Percentiles rank a stretch among this genome's conserved stretches.
Conservation (phyloP, 1,140 invertebrate genomes). For the Polyergus mexicanus region DNA sequence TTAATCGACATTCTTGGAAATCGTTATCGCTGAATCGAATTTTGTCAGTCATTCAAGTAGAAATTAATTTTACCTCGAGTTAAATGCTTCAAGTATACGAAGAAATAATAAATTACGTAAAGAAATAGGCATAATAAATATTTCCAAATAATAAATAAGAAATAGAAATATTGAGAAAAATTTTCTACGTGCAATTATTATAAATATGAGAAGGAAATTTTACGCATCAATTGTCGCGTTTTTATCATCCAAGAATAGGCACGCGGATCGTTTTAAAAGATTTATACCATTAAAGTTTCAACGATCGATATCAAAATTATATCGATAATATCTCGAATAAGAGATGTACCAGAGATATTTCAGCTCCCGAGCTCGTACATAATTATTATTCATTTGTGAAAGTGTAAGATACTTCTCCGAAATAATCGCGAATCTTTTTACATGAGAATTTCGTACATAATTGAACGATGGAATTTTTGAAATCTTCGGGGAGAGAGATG, state of each 20-base stretch:
- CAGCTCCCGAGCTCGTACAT: background rate
- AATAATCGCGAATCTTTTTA: background rate
- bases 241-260: background rate
- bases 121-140: background rate
- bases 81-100: background rate
- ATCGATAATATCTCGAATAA: background rate
- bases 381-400: conserved; percentile 22
- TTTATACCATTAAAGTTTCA: background rate
- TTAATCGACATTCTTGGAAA: conserved; percentile 39
- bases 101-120: conserved; percentile 3
- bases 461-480: background rate
- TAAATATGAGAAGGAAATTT: background rate
- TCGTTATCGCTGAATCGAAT: background rate
- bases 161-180: background rate
- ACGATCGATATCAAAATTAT: background rate
- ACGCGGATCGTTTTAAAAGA: background rate
- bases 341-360: background rate
- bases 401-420: background rate
- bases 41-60: background rate
- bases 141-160: background rate
- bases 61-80: background rate
- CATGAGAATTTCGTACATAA: background rate
- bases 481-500: background rate
- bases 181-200: background rate
- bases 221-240: background rate